These are phyloP conservation scores for Columba livia DNA, from an alignment of 2,113 vertebrate genomes.

Conservation along the genomic window DNA sequence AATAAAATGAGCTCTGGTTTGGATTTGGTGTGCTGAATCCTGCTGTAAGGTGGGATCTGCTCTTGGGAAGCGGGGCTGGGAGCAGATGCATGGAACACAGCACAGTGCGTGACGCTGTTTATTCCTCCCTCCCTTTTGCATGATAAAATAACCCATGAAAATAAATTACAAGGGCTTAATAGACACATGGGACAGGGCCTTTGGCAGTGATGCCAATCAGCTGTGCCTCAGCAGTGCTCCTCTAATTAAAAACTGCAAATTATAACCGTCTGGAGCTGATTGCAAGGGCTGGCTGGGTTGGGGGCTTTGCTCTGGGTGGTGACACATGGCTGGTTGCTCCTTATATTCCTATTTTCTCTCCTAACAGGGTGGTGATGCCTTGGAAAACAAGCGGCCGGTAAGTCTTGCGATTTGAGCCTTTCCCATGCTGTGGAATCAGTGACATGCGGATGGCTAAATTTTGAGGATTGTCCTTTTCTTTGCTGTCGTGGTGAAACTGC, in stretches of 20 bases:
- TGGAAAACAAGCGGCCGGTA: neutral
- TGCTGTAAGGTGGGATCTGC: neutral
- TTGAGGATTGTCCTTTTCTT: neutral
- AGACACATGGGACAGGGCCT: neutral
- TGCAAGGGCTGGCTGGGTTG: neutral
- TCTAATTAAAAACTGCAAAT: slow-evolving; percentile 1
- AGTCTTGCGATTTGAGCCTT: neutral
- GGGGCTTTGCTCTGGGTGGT: neutral
- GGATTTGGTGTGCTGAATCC: neutral
- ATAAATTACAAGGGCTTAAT: neutral
- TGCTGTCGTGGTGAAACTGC: neutral
- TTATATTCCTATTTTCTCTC: neutral
- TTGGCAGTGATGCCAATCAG: neutral
- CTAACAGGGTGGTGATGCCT: neutral
- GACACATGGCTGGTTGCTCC: neutral
- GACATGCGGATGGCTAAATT: neutral
- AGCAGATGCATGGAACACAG: neutral
- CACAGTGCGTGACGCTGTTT: neutral
- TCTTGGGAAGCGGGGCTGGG: neutral
- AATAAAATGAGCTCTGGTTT: neutral
- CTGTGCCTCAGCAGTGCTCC: neutral
- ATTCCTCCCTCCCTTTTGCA: neutral
- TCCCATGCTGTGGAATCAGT: accelerated
- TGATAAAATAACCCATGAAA: neutral
- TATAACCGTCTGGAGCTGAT: neutral